phyloP scores from a whole-genome alignment of 2,113 vertebrate genomes.

The Chloebia gouldiae region DNA sequence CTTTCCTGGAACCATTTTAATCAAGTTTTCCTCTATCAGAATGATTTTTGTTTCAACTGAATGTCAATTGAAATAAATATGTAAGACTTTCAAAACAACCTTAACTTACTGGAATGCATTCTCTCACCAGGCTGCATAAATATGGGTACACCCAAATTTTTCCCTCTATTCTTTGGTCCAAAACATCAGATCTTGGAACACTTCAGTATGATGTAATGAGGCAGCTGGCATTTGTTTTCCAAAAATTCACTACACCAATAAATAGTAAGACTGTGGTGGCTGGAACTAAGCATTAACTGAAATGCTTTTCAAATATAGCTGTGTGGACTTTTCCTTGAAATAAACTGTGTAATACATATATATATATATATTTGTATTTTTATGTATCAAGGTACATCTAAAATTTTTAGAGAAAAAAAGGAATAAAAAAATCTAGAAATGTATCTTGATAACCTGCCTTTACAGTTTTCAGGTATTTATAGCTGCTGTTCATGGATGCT shows the following conservation, averaged over 20 bases:
- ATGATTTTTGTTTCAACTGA: not conserved
- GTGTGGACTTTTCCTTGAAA: not conserved
- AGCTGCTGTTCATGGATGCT: not conserved
- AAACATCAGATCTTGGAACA: conserved; percentile 53
- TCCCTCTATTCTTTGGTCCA: not conserved
- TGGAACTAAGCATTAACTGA: not conserved
- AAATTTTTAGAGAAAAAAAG: not conserved
- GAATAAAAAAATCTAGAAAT: not conserved
- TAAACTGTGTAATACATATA: not conserved
- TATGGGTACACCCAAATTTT: conserved; percentile 32
- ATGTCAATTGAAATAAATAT: conserved; percentile 3
- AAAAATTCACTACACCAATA: conserved; percentile 1
- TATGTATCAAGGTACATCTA: not conserved
- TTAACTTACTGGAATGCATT: conserved; percentile 43
- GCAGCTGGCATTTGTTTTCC: conserved; percentile 41
- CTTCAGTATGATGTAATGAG: conserved; percentile 30
- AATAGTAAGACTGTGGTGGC: not conserved
- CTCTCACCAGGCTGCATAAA: conserved; percentile 34
- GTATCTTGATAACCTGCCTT: not conserved
- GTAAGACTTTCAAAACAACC: conserved; percentile 23
- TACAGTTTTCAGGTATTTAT: conserved; percentile 35
- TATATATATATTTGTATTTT: not conserved
- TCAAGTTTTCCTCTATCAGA: not conserved
- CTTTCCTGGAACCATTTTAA: not conserved
- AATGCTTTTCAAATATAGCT: not conserved